Conservation (phyloP, 2,888 invertebrate genomes). For the Hymenopus coronatus region DNA sequence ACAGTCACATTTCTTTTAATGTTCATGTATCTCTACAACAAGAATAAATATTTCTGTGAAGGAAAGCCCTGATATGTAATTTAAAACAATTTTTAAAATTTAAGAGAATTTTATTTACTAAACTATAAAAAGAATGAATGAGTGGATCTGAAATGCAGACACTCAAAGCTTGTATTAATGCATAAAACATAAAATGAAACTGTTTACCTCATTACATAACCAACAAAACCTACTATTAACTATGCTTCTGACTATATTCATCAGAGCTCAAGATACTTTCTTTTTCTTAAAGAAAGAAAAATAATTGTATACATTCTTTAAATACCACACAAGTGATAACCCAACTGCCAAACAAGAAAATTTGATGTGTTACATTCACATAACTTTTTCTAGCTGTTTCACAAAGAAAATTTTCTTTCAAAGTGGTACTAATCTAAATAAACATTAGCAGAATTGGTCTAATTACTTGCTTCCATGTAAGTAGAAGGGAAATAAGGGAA, state of each 20-base stretch:
- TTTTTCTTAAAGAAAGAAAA: neutral
- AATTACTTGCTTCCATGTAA: too few relatives aligned
- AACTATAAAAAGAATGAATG: neutral
- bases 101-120: neutral
- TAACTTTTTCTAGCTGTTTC: too few relatives aligned
- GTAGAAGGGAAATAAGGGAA: too few relatives aligned
- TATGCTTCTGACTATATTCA: neutral
- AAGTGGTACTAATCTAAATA: too few relatives aligned
- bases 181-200: neutral
- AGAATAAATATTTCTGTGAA: neutral
- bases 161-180: neutral
- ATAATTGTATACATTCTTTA: neutral
- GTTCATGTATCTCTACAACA: neutral
- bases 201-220: too few relatives aligned
- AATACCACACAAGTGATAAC: neutral
- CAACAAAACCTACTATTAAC: neutral
- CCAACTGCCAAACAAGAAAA: neutral
- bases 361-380: too few relatives aligned
- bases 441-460: too few relatives aligned
- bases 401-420: too few relatives aligned
- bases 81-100: neutral
- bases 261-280: neutral
- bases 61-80: neutral
- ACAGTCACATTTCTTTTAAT: neutral
- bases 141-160: neutral